These are phyloP conservation scores for Acleris holmiana DNA, from an alignment of 2,888 invertebrate genomes.

Conservation along the genomic window DNA sequence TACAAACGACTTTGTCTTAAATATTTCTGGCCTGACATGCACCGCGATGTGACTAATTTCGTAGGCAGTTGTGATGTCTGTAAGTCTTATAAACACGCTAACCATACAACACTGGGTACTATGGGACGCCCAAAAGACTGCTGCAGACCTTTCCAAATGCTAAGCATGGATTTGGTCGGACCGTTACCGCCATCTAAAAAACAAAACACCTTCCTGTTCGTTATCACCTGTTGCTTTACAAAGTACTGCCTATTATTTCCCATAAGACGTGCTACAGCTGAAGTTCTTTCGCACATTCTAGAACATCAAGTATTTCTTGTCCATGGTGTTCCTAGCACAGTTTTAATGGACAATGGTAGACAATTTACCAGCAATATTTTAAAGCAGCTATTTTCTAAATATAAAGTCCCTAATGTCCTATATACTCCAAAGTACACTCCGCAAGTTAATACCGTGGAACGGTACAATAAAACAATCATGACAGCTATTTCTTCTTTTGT, in stretches of 20 bases:
- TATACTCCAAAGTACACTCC: too few relatives aligned
- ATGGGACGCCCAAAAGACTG: constrained; percentile 33
- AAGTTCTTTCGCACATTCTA: background rate
- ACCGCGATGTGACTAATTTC: constrained; percentile 18
- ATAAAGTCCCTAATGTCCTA: constrained; percentile 22
- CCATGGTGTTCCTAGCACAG: background rate
- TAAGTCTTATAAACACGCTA: constrained; percentile 31
- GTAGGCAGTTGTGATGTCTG: constrained; percentile 11
- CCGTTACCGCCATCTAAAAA: too few relatives aligned
- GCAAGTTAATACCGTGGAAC: too few relatives aligned
- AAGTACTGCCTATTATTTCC: background rate
- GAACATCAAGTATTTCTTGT: background rate
- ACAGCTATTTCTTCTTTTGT: too few relatives aligned
- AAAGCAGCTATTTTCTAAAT: constrained; percentile 17
- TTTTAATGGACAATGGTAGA: constrained; percentile 5
- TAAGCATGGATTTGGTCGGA: too few relatives aligned
- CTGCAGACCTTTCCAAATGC: constrained; percentile 34
- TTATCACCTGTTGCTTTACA: too few relatives aligned
- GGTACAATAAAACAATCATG: too few relatives aligned
- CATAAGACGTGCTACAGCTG: background rate
- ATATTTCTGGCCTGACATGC: constrained; percentile 20
- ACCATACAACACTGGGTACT: constrained; percentile 1
- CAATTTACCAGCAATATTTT: constrained; percentile 8
- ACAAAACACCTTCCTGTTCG: too few relatives aligned
- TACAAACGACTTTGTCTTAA: too few relatives aligned